Evolutionary conservation across 2,888 invertebrate genomes (phyloP), one percentile per base, ranked within the genome.

Genomic region (Amaurobius ferox): DNA sequence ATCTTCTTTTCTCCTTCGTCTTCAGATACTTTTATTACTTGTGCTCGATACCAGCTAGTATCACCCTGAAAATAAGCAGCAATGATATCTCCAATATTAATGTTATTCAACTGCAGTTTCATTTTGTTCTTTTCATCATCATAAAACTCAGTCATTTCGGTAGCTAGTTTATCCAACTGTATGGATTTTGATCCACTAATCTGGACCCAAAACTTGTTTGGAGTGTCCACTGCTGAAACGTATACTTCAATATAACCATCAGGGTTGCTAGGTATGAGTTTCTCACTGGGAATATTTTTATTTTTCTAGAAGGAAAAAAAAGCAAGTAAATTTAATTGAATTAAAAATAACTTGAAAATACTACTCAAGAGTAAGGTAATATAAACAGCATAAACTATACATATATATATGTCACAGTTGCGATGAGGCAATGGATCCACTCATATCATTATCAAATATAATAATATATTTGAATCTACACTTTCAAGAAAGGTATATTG

Each of bases 131-230:
- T 77, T 48, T 74, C 71, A n/a, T 81, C 80, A 62, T 92, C 92
- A 90, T 97, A 97, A 91, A 95, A 96, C 3, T 94, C 94, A 0
- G 96, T 96, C 97, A 98, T 97, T 83, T 94, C 93, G 6, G 94
- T 93, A 5, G 96, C 95, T 39, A 98, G 92, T 70, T 94, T 93
- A 91, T 97, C 96, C 19, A 98, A 92, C 90, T 95, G 94, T 7
- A 94, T 93, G 0, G 95, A 94, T 89, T 94, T 94, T 0, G 95
- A 93, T 0, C 96, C 95, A 28, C 92, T 90, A 9, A 92, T 89
- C 92, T 97, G 97, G 11, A 97, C 93, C 96, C 97, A 98, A 92
- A 98, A 97, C 88, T 93, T 93, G 19, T 92, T 93, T 0, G 97
- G 97, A 32, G 94, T 94, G 16, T 95, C 95, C 88, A 96, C 94